These are phyloP conservation scores for Cosmia pyralina DNA, from an alignment of 2,888 invertebrate species.

Conservation along the genomic window DNA sequence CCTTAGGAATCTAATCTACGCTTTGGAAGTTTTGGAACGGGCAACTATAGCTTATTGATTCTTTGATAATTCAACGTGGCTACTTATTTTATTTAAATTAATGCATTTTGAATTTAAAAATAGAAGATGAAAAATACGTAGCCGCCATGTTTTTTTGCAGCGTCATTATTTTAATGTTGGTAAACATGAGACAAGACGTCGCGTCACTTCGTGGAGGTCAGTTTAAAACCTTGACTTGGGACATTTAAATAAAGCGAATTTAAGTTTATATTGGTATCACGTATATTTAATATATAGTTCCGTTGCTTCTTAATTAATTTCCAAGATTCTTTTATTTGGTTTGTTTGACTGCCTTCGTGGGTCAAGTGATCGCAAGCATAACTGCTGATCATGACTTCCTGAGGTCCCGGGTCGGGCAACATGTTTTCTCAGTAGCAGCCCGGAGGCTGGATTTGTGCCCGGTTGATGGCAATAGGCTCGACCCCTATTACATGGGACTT, in stretches of 20 bases:
- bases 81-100: not conserved
- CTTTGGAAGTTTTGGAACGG: too few species aligned
- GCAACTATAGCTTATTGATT: too few species aligned
- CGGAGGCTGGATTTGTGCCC: not conserved
- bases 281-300: constrained; percentile 16
- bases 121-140: not conserved
- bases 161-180: constrained; percentile 42
- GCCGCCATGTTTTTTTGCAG: constrained; percentile 27
- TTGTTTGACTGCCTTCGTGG: not conserved
- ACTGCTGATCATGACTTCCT: not conserved
- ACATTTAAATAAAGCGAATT: constrained; percentile 34
- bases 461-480: not conserved
- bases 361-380: not conserved
- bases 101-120: constrained; percentile 18
- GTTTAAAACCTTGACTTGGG: constrained; percentile 28
- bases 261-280: constrained; percentile 22
- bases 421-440: not conserved
- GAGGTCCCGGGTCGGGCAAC: not conserved
- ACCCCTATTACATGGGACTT: not conserved
- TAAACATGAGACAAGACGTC: constrained; percentile 25
- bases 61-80: too few species aligned
- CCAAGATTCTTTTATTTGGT: not conserved
- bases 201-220: constrained; percentile 33
- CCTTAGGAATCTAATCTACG: too few species aligned
- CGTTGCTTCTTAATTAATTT: constrained; percentile 26